Base-by-base conservation (phyloP, 2,888 invertebrate genomes). In the Phaedon cochleariae region DNA sequence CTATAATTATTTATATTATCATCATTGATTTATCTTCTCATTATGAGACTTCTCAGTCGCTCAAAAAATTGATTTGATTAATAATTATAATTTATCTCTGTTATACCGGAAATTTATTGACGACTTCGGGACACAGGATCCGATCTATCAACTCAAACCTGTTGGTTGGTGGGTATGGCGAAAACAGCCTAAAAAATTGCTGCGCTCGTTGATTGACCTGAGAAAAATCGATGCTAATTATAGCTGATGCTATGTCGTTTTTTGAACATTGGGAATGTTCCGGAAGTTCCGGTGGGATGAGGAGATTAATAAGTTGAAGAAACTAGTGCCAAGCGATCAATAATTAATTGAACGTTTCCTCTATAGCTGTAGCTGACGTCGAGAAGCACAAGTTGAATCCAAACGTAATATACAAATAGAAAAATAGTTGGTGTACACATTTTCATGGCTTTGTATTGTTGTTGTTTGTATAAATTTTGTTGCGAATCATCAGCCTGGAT, bases 1-100 rank as follows among this genome's bases (percentile, higher is more conserved):
- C 12, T 48, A 26, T 5, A 26, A 5, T n/a, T n/a, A n/a, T n/a
- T n/a, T n/a, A n/a, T 26, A 26, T 26, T 26, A 3, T 7, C 26
- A 26, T 26, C 26, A 26, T 26, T 26, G 26, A 26, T 26, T 26
- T 26, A 26, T 41, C 41, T 15, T n/a, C n/a, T 1, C 15, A 41
- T 41, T 41, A 41, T 41, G 4, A 41, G 7, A 4, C 12, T 15
- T 15, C 6, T n/a, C 15, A 15, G 15, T n/a, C 1, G 41, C 15
- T n/a, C 6, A 12, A 41, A 41, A 41, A 41, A 6, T n/a, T 15
- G 15, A 41, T 41, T 41, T 41, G 41, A 57, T 45, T 34, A 22
- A 41, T 57, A 57, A 57, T 57, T 57, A 45, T 57, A 45, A 57
- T 46, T 22, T 29, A 57, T 57, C 26, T 45, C 22, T 57, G 15